phyloP scores from a whole-genome alignment of 2,797 vertebrate genomes.

The Potorous gilbertii region DNA sequence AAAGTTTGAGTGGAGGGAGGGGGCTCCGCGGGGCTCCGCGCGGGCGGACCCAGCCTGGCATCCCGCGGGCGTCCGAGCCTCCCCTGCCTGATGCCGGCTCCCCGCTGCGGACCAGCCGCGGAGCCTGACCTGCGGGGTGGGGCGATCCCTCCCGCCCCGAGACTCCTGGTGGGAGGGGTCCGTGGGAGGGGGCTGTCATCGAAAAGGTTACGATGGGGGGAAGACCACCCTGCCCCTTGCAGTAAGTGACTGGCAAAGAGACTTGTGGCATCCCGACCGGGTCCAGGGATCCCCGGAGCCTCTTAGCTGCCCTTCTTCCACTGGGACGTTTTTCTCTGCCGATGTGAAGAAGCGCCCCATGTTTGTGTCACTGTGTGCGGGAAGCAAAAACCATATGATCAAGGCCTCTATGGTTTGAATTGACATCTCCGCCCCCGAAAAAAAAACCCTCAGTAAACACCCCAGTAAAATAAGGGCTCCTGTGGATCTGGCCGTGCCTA shows the following conservation, averaged over 20 bases:
- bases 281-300: neutral
- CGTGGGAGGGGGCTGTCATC: slow-evolving; percentile 1
- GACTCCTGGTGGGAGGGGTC: neutral
- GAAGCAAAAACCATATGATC: slow-evolving; percentile 6
- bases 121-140: neutral
- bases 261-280: neutral
- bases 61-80: neutral
- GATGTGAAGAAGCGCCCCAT: neutral
- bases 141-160: neutral
- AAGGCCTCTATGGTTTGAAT: neutral
- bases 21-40: slow-evolving; percentile 2
- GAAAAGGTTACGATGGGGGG: neutral
- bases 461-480: neutral
- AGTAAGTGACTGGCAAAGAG: slow-evolving; percentile 25
- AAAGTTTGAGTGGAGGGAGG: slow-evolving; percentile 41
- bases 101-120: neutral
- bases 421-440: neutral
- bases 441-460: neutral
- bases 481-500: neutral
- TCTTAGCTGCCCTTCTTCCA: neutral
- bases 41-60: neutral
- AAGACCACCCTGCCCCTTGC: neutral
- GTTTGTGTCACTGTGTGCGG: slow-evolving; percentile 61
- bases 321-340: neutral
- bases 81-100: neutral